Evolutionary conservation across 2,888 invertebrate genomes (phyloP).

Genomic region (Phytoseiulus persimilis): DNA sequence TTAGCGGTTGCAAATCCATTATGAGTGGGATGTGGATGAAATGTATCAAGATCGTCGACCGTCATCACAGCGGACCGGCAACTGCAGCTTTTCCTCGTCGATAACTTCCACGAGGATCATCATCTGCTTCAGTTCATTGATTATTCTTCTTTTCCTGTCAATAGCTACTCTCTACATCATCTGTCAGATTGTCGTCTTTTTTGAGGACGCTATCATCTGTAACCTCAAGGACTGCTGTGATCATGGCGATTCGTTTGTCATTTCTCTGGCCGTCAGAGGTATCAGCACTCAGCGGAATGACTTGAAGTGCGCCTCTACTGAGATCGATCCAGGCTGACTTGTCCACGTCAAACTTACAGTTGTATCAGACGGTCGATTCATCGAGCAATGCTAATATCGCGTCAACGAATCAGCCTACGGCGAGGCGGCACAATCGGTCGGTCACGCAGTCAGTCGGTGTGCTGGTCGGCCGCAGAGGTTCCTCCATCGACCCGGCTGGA

Average conservation of each 20-base stretch:
- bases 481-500: background rate
- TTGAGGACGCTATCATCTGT: background rate
- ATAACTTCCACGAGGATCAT: too few species aligned
- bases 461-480: background rate
- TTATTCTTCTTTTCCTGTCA: too few species aligned
- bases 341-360: constrained; percentile 5
- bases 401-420: background rate
- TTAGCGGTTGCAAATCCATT: too few species aligned
- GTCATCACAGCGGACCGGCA: too few species aligned
- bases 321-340: background rate
- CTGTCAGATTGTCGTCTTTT: too few species aligned
- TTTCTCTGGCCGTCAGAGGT: background rate
- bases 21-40: too few species aligned
- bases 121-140: too few species aligned
- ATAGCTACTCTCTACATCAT: too few species aligned
- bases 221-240: background rate
- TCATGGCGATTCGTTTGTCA: background rate
- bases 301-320: background rate
- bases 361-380: background rate
- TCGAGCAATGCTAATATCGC: background rate
- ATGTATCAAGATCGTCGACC: too few species aligned
- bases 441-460: background rate
- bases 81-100: too few species aligned
- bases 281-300: background rate
- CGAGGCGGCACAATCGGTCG: background rate